phyloP scores from a whole-genome alignment of 1,140 invertebrate genomes.

The Apis laboriosa region DNA sequence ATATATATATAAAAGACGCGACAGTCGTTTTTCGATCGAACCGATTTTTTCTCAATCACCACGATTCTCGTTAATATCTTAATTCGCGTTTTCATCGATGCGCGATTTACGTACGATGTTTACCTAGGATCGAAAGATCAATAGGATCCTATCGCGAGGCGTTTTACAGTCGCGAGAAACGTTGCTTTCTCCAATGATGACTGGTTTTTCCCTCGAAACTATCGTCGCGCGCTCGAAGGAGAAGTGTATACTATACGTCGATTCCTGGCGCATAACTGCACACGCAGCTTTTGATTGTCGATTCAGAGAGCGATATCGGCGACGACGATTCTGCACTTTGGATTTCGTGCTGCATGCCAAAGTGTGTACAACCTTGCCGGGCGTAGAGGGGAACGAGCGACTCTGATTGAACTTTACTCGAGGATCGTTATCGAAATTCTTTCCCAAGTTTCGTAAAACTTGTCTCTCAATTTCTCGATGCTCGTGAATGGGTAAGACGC shows the following conservation, averaged over 20 bases:
- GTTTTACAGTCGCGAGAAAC: conserved; percentile 20
- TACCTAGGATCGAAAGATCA: background rate
- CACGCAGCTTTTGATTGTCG: conserved; percentile 50
- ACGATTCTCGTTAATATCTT: too few relatives aligned
- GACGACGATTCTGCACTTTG: conserved; percentile 41
- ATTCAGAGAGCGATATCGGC: conserved; percentile 48
- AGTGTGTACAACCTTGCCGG: background rate
- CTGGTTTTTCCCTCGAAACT: conserved; percentile 27
- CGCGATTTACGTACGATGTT: background rate
- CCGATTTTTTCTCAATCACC: too few relatives aligned
- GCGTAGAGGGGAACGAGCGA: background rate
- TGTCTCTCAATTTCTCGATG: background rate
- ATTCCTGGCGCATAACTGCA: conserved; percentile 42
- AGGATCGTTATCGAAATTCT: conserved; percentile 30
- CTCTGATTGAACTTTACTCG: conserved; percentile 35
- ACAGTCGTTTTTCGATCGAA: too few relatives aligned
- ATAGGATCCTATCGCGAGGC: background rate
- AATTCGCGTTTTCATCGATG: too few relatives aligned
- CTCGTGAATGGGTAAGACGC: too few relatives aligned
- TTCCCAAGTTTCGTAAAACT: conserved; percentile 4
- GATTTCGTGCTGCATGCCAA: conserved; percentile 47
- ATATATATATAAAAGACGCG: too few relatives aligned
- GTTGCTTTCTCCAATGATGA: conserved; percentile 25
- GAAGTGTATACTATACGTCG: background rate
- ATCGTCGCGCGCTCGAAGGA: background rate